Base-by-base conservation (phyloP, 2,113 vertebrate genomes). In the Chaetura pelagica region DNA sequence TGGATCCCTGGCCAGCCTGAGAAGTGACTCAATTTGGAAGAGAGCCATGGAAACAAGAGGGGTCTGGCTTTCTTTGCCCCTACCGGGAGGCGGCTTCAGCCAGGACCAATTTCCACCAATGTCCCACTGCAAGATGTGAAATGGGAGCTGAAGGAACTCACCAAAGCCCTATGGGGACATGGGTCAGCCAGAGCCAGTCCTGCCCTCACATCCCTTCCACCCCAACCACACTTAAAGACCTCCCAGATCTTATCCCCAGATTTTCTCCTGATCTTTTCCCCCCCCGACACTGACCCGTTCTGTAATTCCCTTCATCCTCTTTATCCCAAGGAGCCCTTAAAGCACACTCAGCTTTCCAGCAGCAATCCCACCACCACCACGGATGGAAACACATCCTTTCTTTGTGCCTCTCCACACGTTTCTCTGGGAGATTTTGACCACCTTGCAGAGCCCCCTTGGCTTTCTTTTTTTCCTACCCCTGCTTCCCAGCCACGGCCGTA, bases 331-430 rank as follows among this genome's bases (percentile, higher is more conserved):
- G 1, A 30, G 52, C 40, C 30, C 35, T 44, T 26, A 8, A 64
- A 72, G 11, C 52, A 20, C 49, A 27, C 30, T 4, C 4, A 48
- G 7, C 30, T 19, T 46, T 30, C 62, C 26, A 6, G 10, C 48
- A 3, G 0, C 3, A 0, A 16, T 5, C 20, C 4, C 90, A 18
- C 22, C 61, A 4, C 4, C 5, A 3, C 34, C 13, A 0, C 0
- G 7, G 0, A 2, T 0, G 2, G 13, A 66, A 35, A 0, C 2
- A 1, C 52, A 12, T 16, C 29, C 17, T 11, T 0, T 5, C 66
- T 58, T 68, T 18, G 62, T 35, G 30, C 29, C 13, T 18, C 42
- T 55, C 89, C 73, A 2, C 13, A 7, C n/a, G 11, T 27, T 46
- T 5, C 40, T 29, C 57, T 29, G 1, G 1, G 18, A 17, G 38